Base-by-base conservation (phyloP, 2,888 invertebrate species). In the Chalcosyrphus nemorum region DNA sequence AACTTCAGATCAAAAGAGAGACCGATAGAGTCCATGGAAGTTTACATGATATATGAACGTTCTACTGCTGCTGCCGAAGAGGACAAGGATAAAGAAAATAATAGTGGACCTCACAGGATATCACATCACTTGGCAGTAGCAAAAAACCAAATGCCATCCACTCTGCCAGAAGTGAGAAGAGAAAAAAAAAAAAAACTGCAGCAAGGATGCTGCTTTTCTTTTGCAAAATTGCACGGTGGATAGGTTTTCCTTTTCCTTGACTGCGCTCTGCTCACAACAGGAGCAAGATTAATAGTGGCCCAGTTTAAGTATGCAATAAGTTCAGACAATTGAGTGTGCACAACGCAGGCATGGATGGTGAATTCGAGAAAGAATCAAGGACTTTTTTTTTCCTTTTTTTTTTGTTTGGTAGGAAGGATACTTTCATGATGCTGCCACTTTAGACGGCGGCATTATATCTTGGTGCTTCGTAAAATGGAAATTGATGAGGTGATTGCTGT, bases 231-330 rank as follows among this genome's bases (percentile, higher is more conserved):
- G 21, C 24, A 38, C 66, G 27, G 35, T 11, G 24, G 65, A 65
- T 47, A 41, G 57, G 24, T 61, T 52, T 54, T 43, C 32, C 27
- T 63, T 32, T 54, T 54, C 52, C 7, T 45, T 52, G 35, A 56
- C 52, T 78, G 54, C 45, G 38, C 27, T 71, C 63, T 71, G 71
- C 38, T 71, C 47, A 29, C 41, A 81, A 72, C 71, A 77, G 52
- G 29, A 77, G 29, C 45, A 82, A 82, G 81, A 82, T 82, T 77
- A 77, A 82, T 82, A 77, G 81, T 72, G 45, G 65, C 45, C 76
- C 66, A 45, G 81, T 71, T 75, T 77, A 72, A 77, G 81, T 77
- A 82, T 82, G 77, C 81, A 77, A 77, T 77, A 82, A 77, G 77
- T 77, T 82, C 77, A 82, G 77, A 82, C 77, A 82, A 77, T 66